phyloP scores from a whole-genome alignment of 2,113 vertebrate genomes.

The Vireo altiloquus region DNA sequence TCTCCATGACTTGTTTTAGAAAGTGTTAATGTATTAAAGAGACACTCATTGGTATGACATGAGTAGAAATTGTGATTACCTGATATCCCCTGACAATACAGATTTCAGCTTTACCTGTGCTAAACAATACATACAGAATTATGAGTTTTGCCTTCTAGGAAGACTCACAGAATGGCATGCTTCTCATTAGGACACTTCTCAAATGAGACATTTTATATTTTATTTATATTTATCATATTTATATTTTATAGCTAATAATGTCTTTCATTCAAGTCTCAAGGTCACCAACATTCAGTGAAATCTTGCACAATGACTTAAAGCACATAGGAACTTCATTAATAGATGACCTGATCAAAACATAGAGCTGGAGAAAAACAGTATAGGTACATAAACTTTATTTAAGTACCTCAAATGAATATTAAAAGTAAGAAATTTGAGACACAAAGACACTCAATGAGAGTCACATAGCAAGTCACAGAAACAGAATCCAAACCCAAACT shows the following conservation, averaged over 20 bases:
- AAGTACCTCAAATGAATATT: not conserved
- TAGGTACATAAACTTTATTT: not conserved
- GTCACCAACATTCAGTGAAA: not conserved
- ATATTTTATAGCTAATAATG: not conserved
- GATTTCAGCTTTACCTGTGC: not conserved
- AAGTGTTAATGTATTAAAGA: not conserved
- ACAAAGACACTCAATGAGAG: not conserved
- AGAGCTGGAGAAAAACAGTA: not conserved
- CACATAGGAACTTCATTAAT: accelerated
- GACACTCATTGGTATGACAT: not conserved
- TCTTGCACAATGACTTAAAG: not conserved
- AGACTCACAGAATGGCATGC: not conserved
- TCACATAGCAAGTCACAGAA: not conserved
- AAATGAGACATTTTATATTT: not conserved
- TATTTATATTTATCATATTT: not conserved
- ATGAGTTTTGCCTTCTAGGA: not conserved
- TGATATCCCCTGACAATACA: not conserved
- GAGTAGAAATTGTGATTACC: not conserved
- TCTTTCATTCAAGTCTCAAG: not conserved
- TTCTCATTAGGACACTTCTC: not conserved
- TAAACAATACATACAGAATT: not conserved
- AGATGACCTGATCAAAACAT: not conserved
- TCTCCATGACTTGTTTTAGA: not conserved
- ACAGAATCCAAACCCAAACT: not conserved
- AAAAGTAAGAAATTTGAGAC: not conserved